Base-by-base conservation (phyloP, 2,113 vertebrate species). In the Piprites chloris region DNA sequence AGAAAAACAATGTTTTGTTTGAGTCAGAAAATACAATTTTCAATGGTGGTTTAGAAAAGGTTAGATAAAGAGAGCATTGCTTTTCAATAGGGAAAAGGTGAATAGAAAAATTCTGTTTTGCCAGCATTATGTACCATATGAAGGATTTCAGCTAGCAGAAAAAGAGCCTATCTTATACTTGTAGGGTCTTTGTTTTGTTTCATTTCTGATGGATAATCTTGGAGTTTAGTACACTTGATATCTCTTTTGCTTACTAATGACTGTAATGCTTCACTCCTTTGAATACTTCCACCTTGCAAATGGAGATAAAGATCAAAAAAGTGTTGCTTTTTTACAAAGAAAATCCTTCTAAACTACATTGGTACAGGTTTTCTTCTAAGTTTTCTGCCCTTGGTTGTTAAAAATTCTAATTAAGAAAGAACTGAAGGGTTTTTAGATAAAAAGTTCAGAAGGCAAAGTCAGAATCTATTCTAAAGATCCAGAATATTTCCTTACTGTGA, bases 1-100 rank as follows among this genome's bases (percentile, higher is more conserved):
- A 98, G 98, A 98, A 98, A 99, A 99, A 98, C 98, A 97, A 93
- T 97, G 97, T 98, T 99, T 98, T 98, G 97, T 99, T 98, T 96
- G 84, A 97, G 97, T 97, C 92, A 90, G 93, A 97, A 98, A 98
- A 95, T 96, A 91, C 53, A 93, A 95, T 97, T 98, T 98, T 98
- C 96, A 95, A 90, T 87, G 89, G 94, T 97, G 97, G 98, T 98
- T 99, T 99, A 98, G 98, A 98, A 97, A 98, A 97, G 75, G 76
- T 97, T 97, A 83, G 18, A 93, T 96, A 95, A 96, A 94, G 96
- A 94, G 88, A 55, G 32, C 30, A 7, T 55, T 81, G 58, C 68
- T 92, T 88, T 96, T 97, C 81, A 85, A 91, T 49, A 92, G 95
- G 89, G 95, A 90, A 97, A 97, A 96, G 90, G 78, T 96, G 93